Conservation (phyloP, 2,888 invertebrate genomes). For the Pollenia griseotomentosa region DNA sequence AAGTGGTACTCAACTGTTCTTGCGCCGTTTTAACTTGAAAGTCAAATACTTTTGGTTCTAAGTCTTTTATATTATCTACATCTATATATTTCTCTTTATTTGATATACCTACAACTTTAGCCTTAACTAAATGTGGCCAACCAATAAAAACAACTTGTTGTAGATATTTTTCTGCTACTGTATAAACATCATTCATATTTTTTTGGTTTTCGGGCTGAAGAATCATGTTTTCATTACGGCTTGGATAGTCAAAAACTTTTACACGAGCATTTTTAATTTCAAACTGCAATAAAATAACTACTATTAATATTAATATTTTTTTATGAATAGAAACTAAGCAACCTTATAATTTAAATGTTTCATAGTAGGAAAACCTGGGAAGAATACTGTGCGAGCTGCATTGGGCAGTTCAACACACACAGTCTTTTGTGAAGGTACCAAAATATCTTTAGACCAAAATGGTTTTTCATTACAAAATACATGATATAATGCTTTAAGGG, state of each 20-base stretch:
- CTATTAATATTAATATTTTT: too few relatives aligned
- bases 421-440: slow-evolving; percentile 73
- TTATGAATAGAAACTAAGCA: slow-evolving; percentile 75
- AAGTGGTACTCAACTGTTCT: slow-evolving; percentile 80
- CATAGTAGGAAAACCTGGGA: slow-evolving; percentile 97
- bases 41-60: slow-evolving; percentile 77
- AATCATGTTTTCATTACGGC: slow-evolving; percentile 93
- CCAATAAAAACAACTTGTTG: slow-evolving; percentile 91
- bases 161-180: slow-evolving; percentile 87
- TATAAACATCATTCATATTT: slow-evolving; percentile 82
- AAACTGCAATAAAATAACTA: slow-evolving; percentile 85
- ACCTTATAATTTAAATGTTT: slow-evolving; percentile 92
- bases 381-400: slow-evolving; percentile 84
- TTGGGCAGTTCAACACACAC: slow-evolving; percentile 78
- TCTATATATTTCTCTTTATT: slow-evolving; percentile 82
- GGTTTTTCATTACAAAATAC: slow-evolving; percentile 79
- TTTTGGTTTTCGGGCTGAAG: slow-evolving; percentile 86
- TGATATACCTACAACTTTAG: slow-evolving; percentile 86
- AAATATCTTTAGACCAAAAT: slow-evolving; percentile 79
- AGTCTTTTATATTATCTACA: slow-evolving; percentile 72
- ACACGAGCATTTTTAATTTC: slow-evolving; percentile 88
- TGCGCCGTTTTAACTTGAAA: slow-evolving; percentile 76
- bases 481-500: slow-evolving; percentile 86
- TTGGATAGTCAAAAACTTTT: slow-evolving; percentile 94
- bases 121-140: slow-evolving; percentile 97